Base-by-base conservation (phyloP, 2,797 vertebrate species). In the Lerista edwardsae region DNA sequence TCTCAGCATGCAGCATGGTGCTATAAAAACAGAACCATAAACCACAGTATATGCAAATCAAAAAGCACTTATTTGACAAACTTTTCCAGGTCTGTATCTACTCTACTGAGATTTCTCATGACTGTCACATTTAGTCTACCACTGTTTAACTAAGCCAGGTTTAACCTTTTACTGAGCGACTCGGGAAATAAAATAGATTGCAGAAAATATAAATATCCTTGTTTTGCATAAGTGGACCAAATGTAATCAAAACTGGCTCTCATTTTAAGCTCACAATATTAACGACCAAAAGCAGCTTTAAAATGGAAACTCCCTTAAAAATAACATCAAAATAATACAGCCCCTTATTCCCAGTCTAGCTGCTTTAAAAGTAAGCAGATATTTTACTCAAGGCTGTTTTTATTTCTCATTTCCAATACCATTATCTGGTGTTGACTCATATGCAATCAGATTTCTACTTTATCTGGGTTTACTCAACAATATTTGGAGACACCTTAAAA, bases 21-120 rank as follows among this genome's bases (percentile, higher is more conserved):
- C 88, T 69, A 89, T 90, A 93, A 91, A 91, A 51, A 88, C 23
- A 86, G 87, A 90, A 92, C 91, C 41, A 89, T 19, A 87, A 91
- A 86, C 86, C 14, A 79, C 85, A 39, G 76, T 85, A 71, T 89
- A 81, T 4, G 74, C 72, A 83, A 87, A 92, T 90, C 83, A 87
- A 69, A 82, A 71, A 65, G 68, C 84, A 88, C 27, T 74, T 3
- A 75, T 87, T 88, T 86, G 91, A 90, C 87, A 92, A 90, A 89
- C 89, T 89, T 75, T 85, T 91, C 84, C 61, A 91, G 83, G 87
- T 86, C 84, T 82, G 61, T 62, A 12, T 39, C 41, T 44, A 8
- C 59, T 39, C 41, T 44, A 7, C 65, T 59, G 64, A 21, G 6
- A 74, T 59, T 31, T 59, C 61, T 65, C 39, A 27, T 36, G 4